Percentiles rank a stretch among this genome's conserved stretches.
Evolutionary conservation across 2,113 vertebrate genomes (phyloP).

Genomic region (Phaethon lepturus): DNA sequence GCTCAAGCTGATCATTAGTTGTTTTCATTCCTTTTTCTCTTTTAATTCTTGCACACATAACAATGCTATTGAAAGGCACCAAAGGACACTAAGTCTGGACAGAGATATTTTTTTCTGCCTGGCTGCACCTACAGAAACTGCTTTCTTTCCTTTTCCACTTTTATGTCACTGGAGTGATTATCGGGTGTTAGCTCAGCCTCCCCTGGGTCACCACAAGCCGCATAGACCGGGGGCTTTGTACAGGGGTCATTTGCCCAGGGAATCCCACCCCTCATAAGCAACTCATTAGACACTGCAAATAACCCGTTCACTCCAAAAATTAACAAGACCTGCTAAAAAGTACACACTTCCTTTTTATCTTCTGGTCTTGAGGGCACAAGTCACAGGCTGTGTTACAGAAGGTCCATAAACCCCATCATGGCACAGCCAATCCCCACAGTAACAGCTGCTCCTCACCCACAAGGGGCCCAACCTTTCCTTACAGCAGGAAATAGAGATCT

Average conservation of each 20-base stretch:
- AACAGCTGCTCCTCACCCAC: not conserved
- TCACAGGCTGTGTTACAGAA: not conserved
- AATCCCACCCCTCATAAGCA: not conserved
- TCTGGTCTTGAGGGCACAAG: not conserved
- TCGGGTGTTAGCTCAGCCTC: not conserved
- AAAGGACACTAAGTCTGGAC: not conserved
- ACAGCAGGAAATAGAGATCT: not conserved
- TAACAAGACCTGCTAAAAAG: not conserved
- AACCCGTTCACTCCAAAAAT: not conserved
- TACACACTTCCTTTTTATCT: not conserved
- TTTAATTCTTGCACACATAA: not conserved
- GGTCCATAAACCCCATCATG: rapidly evolving
- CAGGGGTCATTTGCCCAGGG: not conserved
- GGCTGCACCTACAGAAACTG: not conserved
- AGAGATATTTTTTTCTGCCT: not conserved
- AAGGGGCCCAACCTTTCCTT: not conserved
- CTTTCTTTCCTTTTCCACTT: not conserved
- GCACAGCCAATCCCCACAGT: not conserved
- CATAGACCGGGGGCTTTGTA: not conserved
- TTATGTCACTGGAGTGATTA: not conserved
- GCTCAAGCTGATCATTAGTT: not conserved
- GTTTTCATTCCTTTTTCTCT: not conserved
- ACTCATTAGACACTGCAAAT: not conserved
- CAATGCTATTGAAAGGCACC: not conserved
- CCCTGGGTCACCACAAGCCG: not conserved